Base-by-base conservation (phyloP, 1,140 invertebrate genomes). In the Telenomus remus region DNA sequence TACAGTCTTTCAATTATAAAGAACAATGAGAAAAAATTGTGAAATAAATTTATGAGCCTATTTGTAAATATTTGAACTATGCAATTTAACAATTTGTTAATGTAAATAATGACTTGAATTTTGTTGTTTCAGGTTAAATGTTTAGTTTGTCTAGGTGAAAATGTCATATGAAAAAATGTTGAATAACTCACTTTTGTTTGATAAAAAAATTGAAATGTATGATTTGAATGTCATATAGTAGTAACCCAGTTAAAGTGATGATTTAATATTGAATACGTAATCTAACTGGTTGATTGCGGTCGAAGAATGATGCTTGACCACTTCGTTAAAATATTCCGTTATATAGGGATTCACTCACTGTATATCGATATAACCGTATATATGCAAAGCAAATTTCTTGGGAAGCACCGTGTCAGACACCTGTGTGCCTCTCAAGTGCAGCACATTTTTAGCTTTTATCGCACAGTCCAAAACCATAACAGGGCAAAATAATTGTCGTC, bases 321-420 rank as follows among this genome's bases (percentile, higher is more conserved):
- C 60, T 70, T 70, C 73, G 65, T 69, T 70, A 71, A 70, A 70
- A 66, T 66, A 76, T 76, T 49, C 73, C 73, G 73, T 76, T 76
- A n/a, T n/a, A n/a, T n/a, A 76, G 73, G 66, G 73, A 76, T 71
- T 76, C 73, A 66, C 46, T 60, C 34, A 11, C 37, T 61, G 50
- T 61, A 34, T 71, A 66, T 71, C 66, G 66, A 71, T 76, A 27
- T 27, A 76, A 65, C 14, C 46, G 49, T 70, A n/a, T n/a, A n/a
- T n/a, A 76, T 76, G 73, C 66, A 76, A 76, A 70, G 66, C 66
- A 60, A 76, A 76, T 76, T 65, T 66, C 56, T 56, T 48, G 56
- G 61, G 61, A 70, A 70, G 73, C 61, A 33, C 46, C 61, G 47
- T 53, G 73, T 76, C 73, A 71, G 66, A 66, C 73, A 76, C 61